These are phyloP conservation scores for Argentina silus DNA, from an alignment of 2,797 vertebrate species.

Conservation along the genomic window DNA sequence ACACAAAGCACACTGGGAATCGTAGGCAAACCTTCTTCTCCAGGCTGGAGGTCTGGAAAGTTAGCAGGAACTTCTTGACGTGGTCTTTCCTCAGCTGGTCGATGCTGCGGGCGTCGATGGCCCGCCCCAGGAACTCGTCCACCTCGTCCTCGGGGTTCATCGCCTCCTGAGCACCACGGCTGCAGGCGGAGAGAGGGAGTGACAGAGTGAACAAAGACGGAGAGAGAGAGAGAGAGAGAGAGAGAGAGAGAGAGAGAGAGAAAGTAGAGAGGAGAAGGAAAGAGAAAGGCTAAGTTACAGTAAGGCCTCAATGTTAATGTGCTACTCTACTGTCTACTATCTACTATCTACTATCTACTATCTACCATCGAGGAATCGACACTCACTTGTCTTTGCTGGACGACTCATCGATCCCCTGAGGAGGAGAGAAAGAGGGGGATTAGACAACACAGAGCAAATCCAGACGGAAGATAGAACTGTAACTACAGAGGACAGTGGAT, in stretches of 20 bases:
- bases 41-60: slow-evolving; percentile 91
- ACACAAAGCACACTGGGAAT: not conserved
- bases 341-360: not conserved
- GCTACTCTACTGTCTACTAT: not conserved
- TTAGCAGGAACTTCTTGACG: slow-evolving; percentile 93
- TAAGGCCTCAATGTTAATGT: not conserved
- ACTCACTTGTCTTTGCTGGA: slow-evolving; percentile 96
- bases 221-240: not conserved
- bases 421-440: slow-evolving; percentile 10
- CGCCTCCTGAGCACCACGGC: slow-evolving; percentile 89
- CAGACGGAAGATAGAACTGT: not conserved
- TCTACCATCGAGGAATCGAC: not conserved
- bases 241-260: not conserved
- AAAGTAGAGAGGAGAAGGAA: not conserved
- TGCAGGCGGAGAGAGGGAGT: slow-evolving; percentile 44
- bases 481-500: no score
- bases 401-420: slow-evolving; percentile 91
- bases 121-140: slow-evolving; percentile 92
- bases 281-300: not conserved
- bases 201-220: not conserved
- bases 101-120: slow-evolving; percentile 94
- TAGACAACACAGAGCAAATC: not conserved
- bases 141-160: slow-evolving; percentile 95
- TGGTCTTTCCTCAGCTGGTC: slow-evolving; percentile 96
- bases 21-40: slow-evolving; percentile 88